Evolutionary conservation across 2,797 vertebrate species (phyloP).

Genomic region (Nothura maculosa): DNA sequence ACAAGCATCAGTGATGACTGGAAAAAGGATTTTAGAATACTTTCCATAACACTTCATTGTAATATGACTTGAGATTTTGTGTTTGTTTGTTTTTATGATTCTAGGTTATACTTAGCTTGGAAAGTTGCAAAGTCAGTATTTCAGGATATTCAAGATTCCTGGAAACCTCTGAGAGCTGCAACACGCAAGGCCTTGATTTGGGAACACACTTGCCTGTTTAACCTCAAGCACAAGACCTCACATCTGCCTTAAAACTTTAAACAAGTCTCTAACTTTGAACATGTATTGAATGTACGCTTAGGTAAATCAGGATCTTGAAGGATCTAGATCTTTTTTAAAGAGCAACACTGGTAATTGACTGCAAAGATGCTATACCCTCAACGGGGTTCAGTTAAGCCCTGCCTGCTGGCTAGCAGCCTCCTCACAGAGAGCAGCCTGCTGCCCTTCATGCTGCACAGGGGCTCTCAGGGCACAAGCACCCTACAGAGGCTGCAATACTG

Average conservation of each 20-base stretch:
- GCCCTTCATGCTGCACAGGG: background rate
- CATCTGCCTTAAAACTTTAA: slow-evolving; percentile 22
- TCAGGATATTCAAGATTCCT: slow-evolving; percentile 40
- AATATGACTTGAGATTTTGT: background rate
- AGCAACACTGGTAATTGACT: slow-evolving; percentile 11
- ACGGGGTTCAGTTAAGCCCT: background rate
- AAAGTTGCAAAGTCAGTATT: slow-evolving; percentile 23
- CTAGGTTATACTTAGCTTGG: background rate
- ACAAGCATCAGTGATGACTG: background rate
- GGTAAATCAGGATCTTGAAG: background rate
- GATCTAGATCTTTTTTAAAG: background rate
- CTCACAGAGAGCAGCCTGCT: background rate
- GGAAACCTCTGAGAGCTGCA: background rate
- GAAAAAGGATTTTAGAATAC: background rate
- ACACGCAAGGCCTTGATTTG: slow-evolving; percentile 4
- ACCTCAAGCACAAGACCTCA: slow-evolving; percentile 29
- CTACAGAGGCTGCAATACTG: background rate
- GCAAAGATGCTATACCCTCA: background rate
- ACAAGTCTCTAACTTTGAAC: background rate
- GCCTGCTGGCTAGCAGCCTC: background rate
- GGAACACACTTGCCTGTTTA: background rate
- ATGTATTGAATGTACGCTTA: background rate
- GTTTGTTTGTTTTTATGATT: background rate
- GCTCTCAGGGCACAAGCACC: background rate
- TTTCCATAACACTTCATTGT: background rate